Evolutionary conservation across 2,797 vertebrate species (phyloP).

Genomic region (Halcyon chelicuti): DNA sequence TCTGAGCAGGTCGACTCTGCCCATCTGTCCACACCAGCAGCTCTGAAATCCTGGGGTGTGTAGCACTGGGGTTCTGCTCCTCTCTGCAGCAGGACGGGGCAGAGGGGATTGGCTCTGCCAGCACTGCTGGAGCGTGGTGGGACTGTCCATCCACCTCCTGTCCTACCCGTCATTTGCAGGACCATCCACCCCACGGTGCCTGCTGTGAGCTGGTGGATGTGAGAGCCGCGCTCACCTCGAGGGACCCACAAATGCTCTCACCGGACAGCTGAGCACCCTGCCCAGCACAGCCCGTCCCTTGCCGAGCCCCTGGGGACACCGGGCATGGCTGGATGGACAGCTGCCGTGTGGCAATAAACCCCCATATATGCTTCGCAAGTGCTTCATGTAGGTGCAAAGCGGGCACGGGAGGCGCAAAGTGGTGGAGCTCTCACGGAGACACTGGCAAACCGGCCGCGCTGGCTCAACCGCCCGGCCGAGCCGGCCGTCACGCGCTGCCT

Average conservation of each 20-base stretch:
- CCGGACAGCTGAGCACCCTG: accelerated
- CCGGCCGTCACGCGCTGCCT: neutral
- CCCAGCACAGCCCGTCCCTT: neutral
- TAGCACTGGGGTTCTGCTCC: neutral
- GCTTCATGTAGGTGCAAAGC: neutral
- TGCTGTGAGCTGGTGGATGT: accelerated
- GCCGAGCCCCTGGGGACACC: accelerated
- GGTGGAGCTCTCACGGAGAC: neutral
- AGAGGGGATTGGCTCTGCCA: neutral
- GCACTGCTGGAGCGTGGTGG: neutral
- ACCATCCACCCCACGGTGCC: accelerated
- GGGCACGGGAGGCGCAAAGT: neutral
- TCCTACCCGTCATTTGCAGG: neutral
- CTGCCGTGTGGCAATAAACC: accelerated
- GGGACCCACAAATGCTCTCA: neutral
- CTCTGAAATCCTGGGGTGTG: accelerated
- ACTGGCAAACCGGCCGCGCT: neutral
- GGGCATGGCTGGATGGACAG: accelerated
- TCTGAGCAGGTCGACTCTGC: neutral
- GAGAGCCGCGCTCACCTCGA: accelerated
- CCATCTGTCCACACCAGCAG: neutral
- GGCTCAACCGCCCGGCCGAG: neutral
- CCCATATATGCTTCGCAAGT: accelerated
- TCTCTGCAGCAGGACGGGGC: neutral
- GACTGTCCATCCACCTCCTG: accelerated